Base-by-base conservation (phyloP, 2,113 vertebrate genomes). In the Sturnira hondurensis region DNA sequence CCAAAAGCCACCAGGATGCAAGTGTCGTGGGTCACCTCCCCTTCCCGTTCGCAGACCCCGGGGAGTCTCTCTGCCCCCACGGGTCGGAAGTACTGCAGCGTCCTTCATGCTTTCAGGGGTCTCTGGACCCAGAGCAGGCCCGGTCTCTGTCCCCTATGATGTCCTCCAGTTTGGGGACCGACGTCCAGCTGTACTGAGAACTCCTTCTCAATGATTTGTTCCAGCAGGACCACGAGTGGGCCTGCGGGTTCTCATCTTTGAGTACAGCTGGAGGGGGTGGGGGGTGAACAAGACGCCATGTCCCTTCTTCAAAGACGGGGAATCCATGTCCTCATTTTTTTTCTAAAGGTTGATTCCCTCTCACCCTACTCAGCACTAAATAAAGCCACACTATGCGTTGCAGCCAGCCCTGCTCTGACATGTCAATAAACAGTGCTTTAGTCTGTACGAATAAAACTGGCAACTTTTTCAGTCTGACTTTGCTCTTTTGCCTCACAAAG, bases 201-300 rank as follows among this genome's bases (percentile, higher is more conserved):
- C 19, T 43, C 2, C 70, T 47, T 80, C n/a, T 89, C 26, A 61
- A 0, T 26, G 19, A 83, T 45, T 58, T 52, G 10, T 15, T 78
- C 47, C 28, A 83, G 5, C 5, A 73, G 73, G 31, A 14, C 61
- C 61, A 31, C 3, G 88, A 71, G 41, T 36, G 22, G 26, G 4
- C 10, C 11, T 45, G 3, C 19, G 9, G 13, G 1, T 71, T 33
- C 52, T 70, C 19, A 6, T 20, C 28, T 28, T 61, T 16, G 12
- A 31, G 6, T 41, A 4, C 4, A 15, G 9, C 5, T 4, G 31
- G 1, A 13, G 5, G n/a, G n/a, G n/a, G n/a, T n/a, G n/a, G n/a
- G n/a, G 24, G 12, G 13, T 31, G 26, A 33, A 26, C 0, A 45
- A 45, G 31, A 65, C 9, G 54, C 47, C 58, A 50, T 3, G 6